A percentile compares a stretch with the other conserved stretches of the same genome.
phyloP scores from a whole-genome alignment of 2,113 vertebrate genomes.

The Gavia stellata region DNA sequence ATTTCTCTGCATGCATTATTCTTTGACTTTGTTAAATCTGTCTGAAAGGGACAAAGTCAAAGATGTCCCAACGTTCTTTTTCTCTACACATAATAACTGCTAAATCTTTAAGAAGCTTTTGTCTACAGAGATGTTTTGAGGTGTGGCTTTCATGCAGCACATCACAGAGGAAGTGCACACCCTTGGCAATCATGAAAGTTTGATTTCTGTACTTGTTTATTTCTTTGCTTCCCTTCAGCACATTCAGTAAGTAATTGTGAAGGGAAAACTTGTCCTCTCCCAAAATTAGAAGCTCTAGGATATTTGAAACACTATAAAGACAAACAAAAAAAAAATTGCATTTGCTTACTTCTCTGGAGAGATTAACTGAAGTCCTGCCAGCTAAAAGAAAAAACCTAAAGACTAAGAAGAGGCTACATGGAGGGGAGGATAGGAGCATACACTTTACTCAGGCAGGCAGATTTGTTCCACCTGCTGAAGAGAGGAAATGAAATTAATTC shows the following conservation, averaged over 20 bases:
- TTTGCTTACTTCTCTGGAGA: background rate
- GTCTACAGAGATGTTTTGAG: background rate
- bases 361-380: background rate
- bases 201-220: background rate
- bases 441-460: background rate
- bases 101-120: background rate
- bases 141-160: background rate
- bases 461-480: constrained; percentile 29
- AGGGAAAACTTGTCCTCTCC: background rate
- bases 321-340: background rate
- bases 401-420: background rate
- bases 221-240: background rate
- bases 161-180: background rate
- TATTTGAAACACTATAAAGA: background rate
- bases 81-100: background rate
- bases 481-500: constrained; percentile 18
- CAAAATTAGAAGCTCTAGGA: background rate
- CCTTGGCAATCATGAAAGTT: background rate
- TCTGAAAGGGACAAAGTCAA: background rate
- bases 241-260: background rate
- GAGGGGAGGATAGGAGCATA: background rate
- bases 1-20: background rate
- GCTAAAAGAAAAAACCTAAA: background rate
- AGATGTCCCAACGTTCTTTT: rapidly evolving
- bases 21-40: background rate